Conservation (phyloP, 2,797 vertebrate genomes). For the Lophius americanus region DNA sequence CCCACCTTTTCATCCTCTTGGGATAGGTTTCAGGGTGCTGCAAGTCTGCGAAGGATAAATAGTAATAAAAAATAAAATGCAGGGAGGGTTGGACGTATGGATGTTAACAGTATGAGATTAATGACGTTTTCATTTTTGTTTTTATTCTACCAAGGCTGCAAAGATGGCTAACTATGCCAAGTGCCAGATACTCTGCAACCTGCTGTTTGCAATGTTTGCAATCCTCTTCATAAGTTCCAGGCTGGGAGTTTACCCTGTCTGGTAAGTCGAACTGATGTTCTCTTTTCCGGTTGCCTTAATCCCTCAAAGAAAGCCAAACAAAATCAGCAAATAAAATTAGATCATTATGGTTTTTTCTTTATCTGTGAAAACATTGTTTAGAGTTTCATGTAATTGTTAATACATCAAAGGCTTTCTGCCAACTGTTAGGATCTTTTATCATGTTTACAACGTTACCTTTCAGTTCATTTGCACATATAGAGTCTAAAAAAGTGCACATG, state of each 20-base stretch:
- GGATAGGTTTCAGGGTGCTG: too few species aligned
- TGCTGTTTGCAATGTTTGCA: constrained; percentile 94
- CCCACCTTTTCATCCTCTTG: too few species aligned
- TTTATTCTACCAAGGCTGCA: constrained; percentile 86
- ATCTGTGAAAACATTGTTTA: constrained; percentile 26
- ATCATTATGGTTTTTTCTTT: constrained; percentile 42
- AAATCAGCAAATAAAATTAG: constrained; percentile 58
- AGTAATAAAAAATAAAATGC: neutral
- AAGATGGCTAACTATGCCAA: constrained; percentile 99
- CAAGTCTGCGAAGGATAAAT: too few species aligned
- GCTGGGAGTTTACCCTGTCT: constrained; percentile 93
- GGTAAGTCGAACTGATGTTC: constrained; percentile 84
- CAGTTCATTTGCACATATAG: neutral
- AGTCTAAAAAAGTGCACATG: too few species aligned
- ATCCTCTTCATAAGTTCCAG: constrained; percentile 95
- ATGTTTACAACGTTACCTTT: constrained; percentile 5
- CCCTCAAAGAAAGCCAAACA: constrained; percentile 62
- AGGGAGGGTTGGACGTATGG: neutral
- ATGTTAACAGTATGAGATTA: neutral
- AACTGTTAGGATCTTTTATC: neutral
- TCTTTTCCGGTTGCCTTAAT: constrained; percentile 41
- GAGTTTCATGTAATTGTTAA: constrained; percentile 18
- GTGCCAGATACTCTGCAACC: constrained; percentile 96
- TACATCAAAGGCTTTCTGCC: constrained; percentile 20
- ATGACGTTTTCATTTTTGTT: constrained; percentile 9